Percentiles rank a stretch among this genome's conserved stretches.
These are phyloP conservation scores for Dromas ardeola DNA, from an alignment of 2,113 vertebrate genomes.

Conservation along the genomic window DNA sequence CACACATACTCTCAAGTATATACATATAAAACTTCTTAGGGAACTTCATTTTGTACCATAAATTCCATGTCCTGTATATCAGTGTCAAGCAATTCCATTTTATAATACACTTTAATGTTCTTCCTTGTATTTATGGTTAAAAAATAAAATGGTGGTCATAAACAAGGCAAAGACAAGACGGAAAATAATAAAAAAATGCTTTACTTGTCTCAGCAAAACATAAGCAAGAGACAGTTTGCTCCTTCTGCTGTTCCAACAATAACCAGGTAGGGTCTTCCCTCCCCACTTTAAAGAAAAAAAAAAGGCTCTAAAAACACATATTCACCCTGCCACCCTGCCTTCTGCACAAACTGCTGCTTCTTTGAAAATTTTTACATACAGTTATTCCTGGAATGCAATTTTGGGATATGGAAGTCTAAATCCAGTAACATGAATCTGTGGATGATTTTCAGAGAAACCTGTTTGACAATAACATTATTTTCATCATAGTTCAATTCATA, in stretches of 20 bases:
- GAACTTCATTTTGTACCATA: neutral
- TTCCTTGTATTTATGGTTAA: neutral
- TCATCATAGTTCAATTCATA: slow-evolving; percentile 6
- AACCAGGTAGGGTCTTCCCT: neutral
- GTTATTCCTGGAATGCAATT: neutral
- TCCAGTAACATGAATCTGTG: neutral
- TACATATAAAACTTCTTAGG: neutral
- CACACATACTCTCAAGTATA: neutral
- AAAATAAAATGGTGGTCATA: neutral
- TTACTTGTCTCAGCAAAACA: neutral
- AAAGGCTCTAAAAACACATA: neutral
- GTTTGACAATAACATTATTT: neutral
- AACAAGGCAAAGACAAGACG: neutral
- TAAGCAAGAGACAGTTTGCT: neutral
- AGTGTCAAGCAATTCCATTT: neutral
- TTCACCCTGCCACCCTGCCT: neutral
- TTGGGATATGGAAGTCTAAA: neutral
- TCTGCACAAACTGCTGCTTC: neutral
- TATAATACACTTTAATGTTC: neutral
- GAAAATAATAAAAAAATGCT: neutral
- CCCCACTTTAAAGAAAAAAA: neutral
- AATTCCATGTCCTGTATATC: neutral
- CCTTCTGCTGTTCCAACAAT: neutral
- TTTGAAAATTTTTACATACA: neutral
- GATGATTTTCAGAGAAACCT: neutral